Conservation (phyloP, 2,888 invertebrate species). For the Automeris io region DNA sequence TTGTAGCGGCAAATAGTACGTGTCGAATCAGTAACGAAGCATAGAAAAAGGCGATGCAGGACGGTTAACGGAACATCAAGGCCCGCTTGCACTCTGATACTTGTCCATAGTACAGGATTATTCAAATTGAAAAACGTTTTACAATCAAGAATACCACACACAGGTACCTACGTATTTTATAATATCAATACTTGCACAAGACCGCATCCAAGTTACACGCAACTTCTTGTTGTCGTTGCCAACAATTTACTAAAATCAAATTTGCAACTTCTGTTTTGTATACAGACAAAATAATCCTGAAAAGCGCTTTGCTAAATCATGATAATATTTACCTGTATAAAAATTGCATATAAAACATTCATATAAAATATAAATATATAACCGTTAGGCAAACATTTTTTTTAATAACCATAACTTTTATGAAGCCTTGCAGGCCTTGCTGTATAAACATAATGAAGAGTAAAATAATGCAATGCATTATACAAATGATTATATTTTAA, state of each 20-base stretch:
- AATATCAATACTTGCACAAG: background rate
- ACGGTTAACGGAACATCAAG: conserved; percentile 52
- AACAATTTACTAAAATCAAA: conserved; percentile 5
- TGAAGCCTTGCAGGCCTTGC: no score
- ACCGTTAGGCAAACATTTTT: no score
- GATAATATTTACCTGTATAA: no score
- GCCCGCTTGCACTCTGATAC: conserved; percentile 7
- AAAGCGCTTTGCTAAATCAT: no score
- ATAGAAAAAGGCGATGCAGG: conserved; percentile 68
- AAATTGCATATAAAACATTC: no score
- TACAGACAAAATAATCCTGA: no score
- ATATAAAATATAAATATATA: no score
- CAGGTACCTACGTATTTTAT: background rate
- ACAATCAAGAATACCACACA: no score
- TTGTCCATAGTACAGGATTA: conserved; percentile 5
- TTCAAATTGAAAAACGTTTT: background rate
- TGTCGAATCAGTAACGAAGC: conserved; percentile 66
- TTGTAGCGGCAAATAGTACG: conserved; percentile 60
- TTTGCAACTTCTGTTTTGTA: no score
- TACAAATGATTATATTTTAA: background rate
- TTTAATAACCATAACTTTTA: no score
- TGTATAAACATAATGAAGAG: no score
- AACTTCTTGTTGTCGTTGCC: conserved; percentile 7
- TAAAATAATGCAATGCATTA: no score
- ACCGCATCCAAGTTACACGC: conserved; percentile 4